phyloP scores from a whole-genome alignment of 2,113 vertebrate species.

The Periophthalmodon schlosseri region DNA sequence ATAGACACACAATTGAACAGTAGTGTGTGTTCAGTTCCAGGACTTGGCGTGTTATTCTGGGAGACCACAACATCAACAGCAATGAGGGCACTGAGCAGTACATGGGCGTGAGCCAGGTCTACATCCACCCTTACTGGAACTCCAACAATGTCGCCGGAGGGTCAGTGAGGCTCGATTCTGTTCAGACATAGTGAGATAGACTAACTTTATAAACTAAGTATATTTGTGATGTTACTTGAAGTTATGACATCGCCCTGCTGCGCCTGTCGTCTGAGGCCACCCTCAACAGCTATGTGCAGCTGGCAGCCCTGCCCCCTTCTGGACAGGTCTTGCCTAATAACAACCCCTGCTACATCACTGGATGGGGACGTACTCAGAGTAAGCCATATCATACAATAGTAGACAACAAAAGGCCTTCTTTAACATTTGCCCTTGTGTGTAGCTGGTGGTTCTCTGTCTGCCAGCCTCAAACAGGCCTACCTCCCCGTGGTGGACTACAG shows the following conservation, averaged over 20 bases:
- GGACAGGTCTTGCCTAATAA: slow-evolving; percentile 81
- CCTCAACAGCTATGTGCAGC: slow-evolving; percentile 82
- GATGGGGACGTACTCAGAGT: slow-evolving; percentile 89
- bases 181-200: not conserved
- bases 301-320: slow-evolving; percentile 76
- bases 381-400: slow-evolving; percentile 58
- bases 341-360: slow-evolving; percentile 84
- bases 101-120: slow-evolving; percentile 73
- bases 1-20: not conserved
- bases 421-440: not conserved
- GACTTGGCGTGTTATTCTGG: slow-evolving; percentile 83
- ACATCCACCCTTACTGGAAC: slow-evolving; percentile 81
- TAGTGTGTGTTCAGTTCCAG: slow-evolving; percentile 14
- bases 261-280: slow-evolving; percentile 72
- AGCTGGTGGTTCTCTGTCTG: slow-evolving; percentile 84
- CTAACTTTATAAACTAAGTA: not conserved
- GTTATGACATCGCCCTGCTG: slow-evolving; percentile 87
- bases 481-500: slow-evolving; percentile 80
- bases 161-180: slow-evolving; percentile 60
- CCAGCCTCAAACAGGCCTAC: slow-evolving; percentile 83
- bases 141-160: slow-evolving; percentile 74
- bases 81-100: slow-evolving; percentile 82
- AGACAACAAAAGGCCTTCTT: not conserved
- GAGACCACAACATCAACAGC: slow-evolving; percentile 82
- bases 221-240: slow-evolving; percentile 40